A percentile compares a stretch with the other conserved stretches of the same genome.
phyloP scores from a whole-genome alignment of 2,888 invertebrate genomes.

The Automeris io region DNA sequence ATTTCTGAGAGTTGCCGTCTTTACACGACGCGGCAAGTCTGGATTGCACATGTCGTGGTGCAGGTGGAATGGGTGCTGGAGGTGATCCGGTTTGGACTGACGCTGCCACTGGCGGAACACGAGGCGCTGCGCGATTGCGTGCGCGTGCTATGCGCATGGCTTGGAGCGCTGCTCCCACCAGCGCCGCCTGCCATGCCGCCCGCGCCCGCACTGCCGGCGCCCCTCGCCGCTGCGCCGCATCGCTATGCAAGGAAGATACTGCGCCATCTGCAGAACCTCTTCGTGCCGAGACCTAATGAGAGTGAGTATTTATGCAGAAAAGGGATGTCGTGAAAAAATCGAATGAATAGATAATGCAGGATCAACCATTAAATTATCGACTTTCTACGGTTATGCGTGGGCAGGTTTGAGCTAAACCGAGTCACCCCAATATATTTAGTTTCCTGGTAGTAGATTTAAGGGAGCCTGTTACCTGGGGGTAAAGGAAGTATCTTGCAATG shows the following conservation, averaged over 20 bases:
- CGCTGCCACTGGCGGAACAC: conserved; percentile 92
- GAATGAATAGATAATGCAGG: no score
- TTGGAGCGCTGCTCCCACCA: conserved; percentile 89
- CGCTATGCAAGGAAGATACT: conserved; percentile 93
- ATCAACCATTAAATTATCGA: no score
- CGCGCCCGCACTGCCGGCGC: conserved; percentile 91
- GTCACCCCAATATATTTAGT: no score
- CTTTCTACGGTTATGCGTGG: no score
- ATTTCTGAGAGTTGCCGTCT: no score
- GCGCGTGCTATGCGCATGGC: conserved; percentile 97
- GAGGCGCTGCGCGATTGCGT: conserved; percentile 97
- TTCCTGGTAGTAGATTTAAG: no score
- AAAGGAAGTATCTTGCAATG: no score
- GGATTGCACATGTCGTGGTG: conserved; percentile 16
- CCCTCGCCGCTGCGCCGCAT: conserved; percentile 92
- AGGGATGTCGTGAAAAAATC: background rate
- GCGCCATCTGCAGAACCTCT: conserved; percentile 94
- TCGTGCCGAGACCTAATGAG: conserved; percentile 94
- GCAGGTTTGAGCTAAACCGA: no score
- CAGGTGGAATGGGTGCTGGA: conserved; percentile 93
- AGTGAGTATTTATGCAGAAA: conserved; percentile 84
- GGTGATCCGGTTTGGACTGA: conserved; percentile 93
- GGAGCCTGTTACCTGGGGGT: no score
- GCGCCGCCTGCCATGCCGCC: conserved; percentile 91
- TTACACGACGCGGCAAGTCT: no score